phyloP scores from a whole-genome alignment of 2,113 vertebrate species.

The Reinhardtius hippoglossoides region DNA sequence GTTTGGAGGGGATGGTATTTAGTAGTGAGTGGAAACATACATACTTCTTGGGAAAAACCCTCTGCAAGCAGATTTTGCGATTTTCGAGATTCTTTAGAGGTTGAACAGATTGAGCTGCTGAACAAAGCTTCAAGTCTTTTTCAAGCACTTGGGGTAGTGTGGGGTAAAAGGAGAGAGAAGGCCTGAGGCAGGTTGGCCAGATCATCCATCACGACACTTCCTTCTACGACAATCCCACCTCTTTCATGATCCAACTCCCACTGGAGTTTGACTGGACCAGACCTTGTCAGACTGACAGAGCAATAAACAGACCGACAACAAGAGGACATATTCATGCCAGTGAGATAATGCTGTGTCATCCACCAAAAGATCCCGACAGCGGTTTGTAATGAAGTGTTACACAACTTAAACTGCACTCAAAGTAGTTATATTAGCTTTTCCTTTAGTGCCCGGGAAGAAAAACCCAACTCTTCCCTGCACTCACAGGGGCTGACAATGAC shows the following conservation, averaged over 20 bases:
- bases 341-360: not conserved
- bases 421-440: too few species aligned
- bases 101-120: not conserved
- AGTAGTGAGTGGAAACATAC: too few species aligned
- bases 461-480: not conserved
- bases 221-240: not conserved
- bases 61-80: not conserved
- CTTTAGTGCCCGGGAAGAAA: not conserved
- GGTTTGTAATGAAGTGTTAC: not conserved
- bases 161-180: not conserved
- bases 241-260: not conserved
- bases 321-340: not conserved
- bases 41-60: not conserved
- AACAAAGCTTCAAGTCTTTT: not conserved
- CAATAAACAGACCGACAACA: not conserved
- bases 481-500: not conserved
- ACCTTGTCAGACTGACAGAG: not conserved
- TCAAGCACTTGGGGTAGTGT: not conserved
- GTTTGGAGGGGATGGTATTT: too few species aligned
- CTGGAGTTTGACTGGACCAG: not conserved
- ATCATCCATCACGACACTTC: not conserved
- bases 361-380: not conserved
- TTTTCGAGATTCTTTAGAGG: slow-evolving; percentile 12
- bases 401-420: not conserved
- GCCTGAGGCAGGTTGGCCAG: not conserved